Conservation (phyloP, 2,888 invertebrate genomes). For the Lycaena phlaeas region DNA sequence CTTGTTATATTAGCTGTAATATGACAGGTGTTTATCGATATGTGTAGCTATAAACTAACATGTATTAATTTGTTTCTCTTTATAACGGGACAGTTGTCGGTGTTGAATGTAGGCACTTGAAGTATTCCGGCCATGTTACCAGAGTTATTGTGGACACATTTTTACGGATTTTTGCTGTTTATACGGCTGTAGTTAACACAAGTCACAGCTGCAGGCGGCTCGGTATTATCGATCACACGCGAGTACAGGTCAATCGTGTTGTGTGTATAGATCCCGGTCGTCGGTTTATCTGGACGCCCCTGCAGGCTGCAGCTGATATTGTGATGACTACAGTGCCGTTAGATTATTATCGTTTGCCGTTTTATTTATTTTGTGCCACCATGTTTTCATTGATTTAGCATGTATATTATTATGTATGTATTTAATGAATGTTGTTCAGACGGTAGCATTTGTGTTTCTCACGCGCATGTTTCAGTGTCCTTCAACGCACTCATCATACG, state of each 20-base stretch:
- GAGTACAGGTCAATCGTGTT: too few species aligned
- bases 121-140: constrained; percentile 1
- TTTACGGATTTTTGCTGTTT: constrained; percentile 10
- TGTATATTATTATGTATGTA: too few species aligned
- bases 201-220: not conserved
- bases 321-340: constrained; percentile 14
- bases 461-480: constrained; percentile 58
- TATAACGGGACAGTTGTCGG: constrained; percentile 11
- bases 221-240: not conserved
- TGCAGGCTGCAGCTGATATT: not conserved
- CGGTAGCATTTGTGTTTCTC: constrained; percentile 28
- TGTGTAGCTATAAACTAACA: constrained; percentile 11
- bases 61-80: constrained; percentile 10
- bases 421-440: constrained; percentile 21
- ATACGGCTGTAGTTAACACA: not conserved
- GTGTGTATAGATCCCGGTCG: too few species aligned
- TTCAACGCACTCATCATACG: constrained; percentile 67
- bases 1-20: constrained; percentile 15
- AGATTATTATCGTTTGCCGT: constrained; percentile 10
- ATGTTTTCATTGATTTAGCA: constrained; percentile 21
- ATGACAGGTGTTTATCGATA: constrained; percentile 29
- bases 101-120: not conserved
- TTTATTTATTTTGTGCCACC: constrained; percentile 7
- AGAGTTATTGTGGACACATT: constrained; percentile 6
- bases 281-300: too few species aligned